Evolutionary conservation across 2,888 invertebrate genomes (phyloP), one percentile per base, ranked within the genome.

Genomic region (Oxycera nigricornis): DNA sequence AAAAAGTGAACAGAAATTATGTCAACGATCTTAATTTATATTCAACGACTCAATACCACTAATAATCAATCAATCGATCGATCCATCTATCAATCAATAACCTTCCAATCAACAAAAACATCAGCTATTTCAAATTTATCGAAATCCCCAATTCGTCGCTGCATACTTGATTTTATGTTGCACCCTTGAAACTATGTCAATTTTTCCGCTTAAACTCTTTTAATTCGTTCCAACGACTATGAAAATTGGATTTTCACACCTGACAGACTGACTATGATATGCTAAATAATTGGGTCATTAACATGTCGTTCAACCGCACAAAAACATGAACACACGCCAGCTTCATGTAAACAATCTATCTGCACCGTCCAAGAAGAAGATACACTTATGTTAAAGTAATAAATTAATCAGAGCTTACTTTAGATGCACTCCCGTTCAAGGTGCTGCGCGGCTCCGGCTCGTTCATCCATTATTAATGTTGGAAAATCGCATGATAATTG

Each of bases 211-310:
- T 55, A 28, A 30, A 20, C 46, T 55, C 17, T 24, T 14, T 20
- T 24, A 55, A 70, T 24, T 52, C 52, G 68, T 31, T 70, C 55
- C 17, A 70, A 70, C 52, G 31, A 70, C 70, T 70, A 70, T 70
- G 55, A 55, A 55, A 70, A 70, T 70, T 52, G 31, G 55, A 20
- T 30, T 68, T 70, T 70, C 70, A 70, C 70, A 70, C 70, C 70
- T 70, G 55, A 24, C 70, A 55, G 55, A 35, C n/a, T 46, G 24
- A 6, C 17, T 17, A 28, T 22, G 20, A 65, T 35, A 17, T 61
- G 35, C 31, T 50, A 55, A 65, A 55, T 55, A 70, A 70, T 52
- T 52, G 31, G 55, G 70, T 52, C 70, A 52, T 70, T 70, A 70
- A 55, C 70, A 70, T 70, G 31, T 52, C 52, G 52, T 65, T 41